These are phyloP conservation scores for Araneus ventricosus DNA, from an alignment of 1,140 invertebrate species.

Conservation along the genomic window DNA sequence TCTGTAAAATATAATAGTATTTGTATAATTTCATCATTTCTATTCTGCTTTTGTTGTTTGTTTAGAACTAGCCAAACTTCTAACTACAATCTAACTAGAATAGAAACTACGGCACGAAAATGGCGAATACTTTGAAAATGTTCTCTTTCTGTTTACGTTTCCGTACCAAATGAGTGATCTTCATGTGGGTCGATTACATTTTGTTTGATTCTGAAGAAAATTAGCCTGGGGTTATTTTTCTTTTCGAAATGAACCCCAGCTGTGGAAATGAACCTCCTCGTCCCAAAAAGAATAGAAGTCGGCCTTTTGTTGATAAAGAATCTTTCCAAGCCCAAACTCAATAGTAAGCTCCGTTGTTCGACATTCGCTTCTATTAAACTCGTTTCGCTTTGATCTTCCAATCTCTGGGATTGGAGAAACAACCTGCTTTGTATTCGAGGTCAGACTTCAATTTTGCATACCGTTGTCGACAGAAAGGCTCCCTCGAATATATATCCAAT, in stretches of 20 bases:
- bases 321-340: not conserved
- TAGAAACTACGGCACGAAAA: no score
- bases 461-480: not conserved
- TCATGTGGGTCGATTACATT: not conserved
- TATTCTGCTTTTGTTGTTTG: no score
- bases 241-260: not conserved
- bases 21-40: no score
- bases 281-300: not conserved
- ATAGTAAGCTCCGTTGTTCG: not conserved
- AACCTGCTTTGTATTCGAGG: constrained; percentile 29
- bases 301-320: not conserved
- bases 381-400: not conserved
- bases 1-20: no score
- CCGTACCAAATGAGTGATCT: not conserved
- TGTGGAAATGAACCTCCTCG: not conserved
- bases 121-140: no score
- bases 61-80: no score
- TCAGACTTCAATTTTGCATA: constrained; percentile 17
- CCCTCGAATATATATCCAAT: constrained; percentile 13
- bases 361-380: constrained; percentile 9
- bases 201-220: not conserved
- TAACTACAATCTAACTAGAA: no score
- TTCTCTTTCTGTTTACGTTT: no score
- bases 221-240: not conserved
- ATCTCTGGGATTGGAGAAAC: not conserved